Conservation (phyloP, 2,113 vertebrate genomes). For the Pristiophorus japonicus region DNA sequence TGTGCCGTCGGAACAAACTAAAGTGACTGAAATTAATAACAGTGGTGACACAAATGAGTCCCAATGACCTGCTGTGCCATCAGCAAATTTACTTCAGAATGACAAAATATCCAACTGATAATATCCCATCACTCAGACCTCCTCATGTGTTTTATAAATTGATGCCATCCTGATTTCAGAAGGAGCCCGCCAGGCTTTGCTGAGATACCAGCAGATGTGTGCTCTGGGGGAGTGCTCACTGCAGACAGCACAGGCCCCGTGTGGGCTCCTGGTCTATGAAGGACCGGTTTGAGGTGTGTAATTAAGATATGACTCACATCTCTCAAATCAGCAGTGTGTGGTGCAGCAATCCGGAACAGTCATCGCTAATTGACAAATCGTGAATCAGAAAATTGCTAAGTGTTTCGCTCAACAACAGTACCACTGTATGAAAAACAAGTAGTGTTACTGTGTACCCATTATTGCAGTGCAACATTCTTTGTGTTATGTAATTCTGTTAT, state of each 20-base stretch:
- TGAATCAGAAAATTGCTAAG: background rate
- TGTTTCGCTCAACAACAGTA: background rate
- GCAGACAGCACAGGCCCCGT: background rate
- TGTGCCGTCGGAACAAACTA: background rate
- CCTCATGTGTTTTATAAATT: background rate
- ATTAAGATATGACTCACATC: slow-evolving; percentile 5
- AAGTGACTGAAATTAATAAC: background rate
- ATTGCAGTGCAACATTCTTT: background rate
- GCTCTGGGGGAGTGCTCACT: background rate
- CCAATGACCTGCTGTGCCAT: background rate
- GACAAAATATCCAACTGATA: background rate
- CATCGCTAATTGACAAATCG: background rate
- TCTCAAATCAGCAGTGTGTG: background rate
- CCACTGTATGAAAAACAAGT: background rate
- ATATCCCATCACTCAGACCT: background rate
- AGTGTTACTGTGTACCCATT: background rate
- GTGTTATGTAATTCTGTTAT: background rate
- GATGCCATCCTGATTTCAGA: background rate
- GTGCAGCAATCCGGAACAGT: background rate
- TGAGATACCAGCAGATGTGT: background rate
- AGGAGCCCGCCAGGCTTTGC: background rate
- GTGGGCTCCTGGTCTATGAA: background rate
- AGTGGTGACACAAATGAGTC: background rate
- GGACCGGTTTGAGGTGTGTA: background rate
- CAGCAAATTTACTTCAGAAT: background rate